Evolutionary conservation across 2,888 invertebrate genomes (phyloP).

Genomic region (Glaucopsyche alexis): DNA sequence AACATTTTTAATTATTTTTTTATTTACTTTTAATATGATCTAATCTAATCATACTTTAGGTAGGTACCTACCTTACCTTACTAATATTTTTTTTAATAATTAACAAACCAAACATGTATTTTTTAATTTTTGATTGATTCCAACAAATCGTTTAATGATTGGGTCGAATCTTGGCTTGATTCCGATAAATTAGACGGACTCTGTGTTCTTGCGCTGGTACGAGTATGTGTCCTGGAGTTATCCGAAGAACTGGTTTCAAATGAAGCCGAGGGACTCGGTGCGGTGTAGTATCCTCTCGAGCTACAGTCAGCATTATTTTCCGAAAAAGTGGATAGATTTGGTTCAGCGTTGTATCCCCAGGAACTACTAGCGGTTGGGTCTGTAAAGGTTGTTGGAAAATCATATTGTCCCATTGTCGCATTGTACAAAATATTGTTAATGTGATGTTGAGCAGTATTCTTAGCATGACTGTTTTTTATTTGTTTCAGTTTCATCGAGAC

Average conservation of each 20-base stretch:
- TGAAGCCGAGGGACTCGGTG: slow-evolving; percentile 39
- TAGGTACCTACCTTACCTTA: slow-evolving; percentile 35
- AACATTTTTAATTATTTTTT: too few species aligned
- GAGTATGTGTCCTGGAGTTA: too few species aligned
- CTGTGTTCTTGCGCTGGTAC: too few species aligned
- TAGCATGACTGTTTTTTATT: too few species aligned
- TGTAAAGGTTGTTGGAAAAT: slow-evolving; percentile 38
- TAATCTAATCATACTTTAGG: slow-evolving; percentile 33
- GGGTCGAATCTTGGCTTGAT: too few species aligned
- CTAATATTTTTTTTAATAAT: slow-evolving; percentile 36
- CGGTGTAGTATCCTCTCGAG: slow-evolving; percentile 42
- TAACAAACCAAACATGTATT: slow-evolving; percentile 32
- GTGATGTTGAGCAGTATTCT: too few species aligned
- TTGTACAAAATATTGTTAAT: slow-evolving; percentile 40
- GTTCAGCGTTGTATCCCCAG: slow-evolving; percentile 37
- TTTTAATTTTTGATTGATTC: slow-evolving; percentile 40
- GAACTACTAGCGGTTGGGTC: slow-evolving; percentile 40
- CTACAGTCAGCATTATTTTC: slow-evolving; percentile 42
- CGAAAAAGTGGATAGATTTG: slow-evolving; percentile 39
- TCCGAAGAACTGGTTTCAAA: slow-evolving; percentile 38
- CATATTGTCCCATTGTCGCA: slow-evolving; percentile 36
- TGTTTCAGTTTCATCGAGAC: too few species aligned
- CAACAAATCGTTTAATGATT: slow-evolving; percentile 43
- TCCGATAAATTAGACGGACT: too few species aligned
- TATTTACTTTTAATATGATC: slow-evolving; percentile 29